These are phyloP conservation scores for Hipparchia semele DNA, from an alignment of 2,888 invertebrate species.

Conservation along the genomic window DNA sequence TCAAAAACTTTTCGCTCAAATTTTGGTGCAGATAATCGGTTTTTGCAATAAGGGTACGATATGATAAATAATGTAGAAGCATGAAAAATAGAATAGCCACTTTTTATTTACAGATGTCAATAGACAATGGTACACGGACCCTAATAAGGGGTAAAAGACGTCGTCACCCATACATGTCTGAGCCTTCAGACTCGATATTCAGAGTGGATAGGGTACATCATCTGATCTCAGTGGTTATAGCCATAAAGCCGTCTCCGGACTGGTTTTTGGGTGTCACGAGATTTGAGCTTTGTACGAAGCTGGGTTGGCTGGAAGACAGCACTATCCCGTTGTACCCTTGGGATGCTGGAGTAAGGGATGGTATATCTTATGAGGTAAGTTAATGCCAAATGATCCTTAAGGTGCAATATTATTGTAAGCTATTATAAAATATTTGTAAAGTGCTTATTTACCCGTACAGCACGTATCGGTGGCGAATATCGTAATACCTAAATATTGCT, in stretches of 20 bases:
- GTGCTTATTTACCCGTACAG: too few species aligned
- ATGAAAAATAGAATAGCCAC: neutral
- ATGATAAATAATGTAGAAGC: neutral
- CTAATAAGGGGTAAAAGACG: conserved; percentile 68
- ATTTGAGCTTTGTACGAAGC: conserved; percentile 66
- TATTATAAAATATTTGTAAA: too few species aligned
- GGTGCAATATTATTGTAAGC: neutral
- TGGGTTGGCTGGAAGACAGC: conserved; percentile 59
- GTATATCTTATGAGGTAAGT: conserved; percentile 70
- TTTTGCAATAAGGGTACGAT: too few species aligned
- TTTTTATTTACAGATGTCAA: conserved; percentile 57
- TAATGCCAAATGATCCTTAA: neutral
- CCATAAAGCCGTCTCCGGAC: conserved; percentile 73
- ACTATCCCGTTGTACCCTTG: conserved; percentile 68
- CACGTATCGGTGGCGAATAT: too few species aligned
- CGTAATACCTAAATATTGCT: too few species aligned
- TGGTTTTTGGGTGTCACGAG: conserved; percentile 73
- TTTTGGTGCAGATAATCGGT: too few species aligned
- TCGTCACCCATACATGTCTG: conserved; percentile 70
- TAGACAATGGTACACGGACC: conserved; percentile 61
- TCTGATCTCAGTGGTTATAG: conserved; percentile 67
- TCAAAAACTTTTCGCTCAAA: too few species aligned
- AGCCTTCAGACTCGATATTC: conserved; percentile 69
- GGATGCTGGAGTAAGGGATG: conserved; percentile 74
- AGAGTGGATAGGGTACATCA: conserved; percentile 71